These are phyloP conservation scores for Arnoldichthys spilopterus DNA, from an alignment of 2,797 vertebrate species.

Conservation along the genomic window DNA sequence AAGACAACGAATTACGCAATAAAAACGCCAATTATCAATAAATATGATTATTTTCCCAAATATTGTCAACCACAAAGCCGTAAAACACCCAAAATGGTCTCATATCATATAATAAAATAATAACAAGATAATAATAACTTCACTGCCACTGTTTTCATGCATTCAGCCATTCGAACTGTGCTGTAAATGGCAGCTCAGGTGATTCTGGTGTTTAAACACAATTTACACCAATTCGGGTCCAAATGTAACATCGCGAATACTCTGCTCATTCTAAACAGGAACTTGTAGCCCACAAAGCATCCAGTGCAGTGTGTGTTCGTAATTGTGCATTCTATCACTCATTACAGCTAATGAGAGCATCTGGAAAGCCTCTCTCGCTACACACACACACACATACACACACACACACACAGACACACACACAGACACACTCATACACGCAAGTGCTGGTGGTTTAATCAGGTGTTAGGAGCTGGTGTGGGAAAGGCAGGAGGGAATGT, in stretches of 20 bases:
- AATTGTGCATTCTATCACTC: constrained; percentile 15
- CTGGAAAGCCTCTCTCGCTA: constrained; percentile 32
- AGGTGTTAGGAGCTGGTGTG: constrained; percentile 32
- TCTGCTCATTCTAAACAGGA: background rate
- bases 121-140: too few species aligned
- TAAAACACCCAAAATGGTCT: too few species aligned
- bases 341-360: constrained; percentile 40
- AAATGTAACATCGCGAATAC: too few species aligned
- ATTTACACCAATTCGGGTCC: too few species aligned
- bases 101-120: too few species aligned
- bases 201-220: background rate
- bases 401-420: constrained; percentile 29
- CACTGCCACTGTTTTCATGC: too few species aligned
- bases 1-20: too few species aligned
- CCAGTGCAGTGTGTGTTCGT: background rate
- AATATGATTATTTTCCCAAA: too few species aligned
- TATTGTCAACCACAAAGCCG: too few species aligned
- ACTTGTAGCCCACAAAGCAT: background rate
- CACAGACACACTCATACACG: constrained; percentile 13
- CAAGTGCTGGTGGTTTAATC: constrained; percentile 34
- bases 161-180: too few species aligned
- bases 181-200: too few species aligned
- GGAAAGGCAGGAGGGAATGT: constrained; percentile 15
- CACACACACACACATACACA: constrained; percentile 22
- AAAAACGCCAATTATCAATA: too few species aligned